Percentiles rank a stretch among this genome's conserved stretches.
These are phyloP conservation scores for Smutsia temminckii DNA, from an alignment of 2,797 vertebrate species.

Conservation along the genomic window DNA sequence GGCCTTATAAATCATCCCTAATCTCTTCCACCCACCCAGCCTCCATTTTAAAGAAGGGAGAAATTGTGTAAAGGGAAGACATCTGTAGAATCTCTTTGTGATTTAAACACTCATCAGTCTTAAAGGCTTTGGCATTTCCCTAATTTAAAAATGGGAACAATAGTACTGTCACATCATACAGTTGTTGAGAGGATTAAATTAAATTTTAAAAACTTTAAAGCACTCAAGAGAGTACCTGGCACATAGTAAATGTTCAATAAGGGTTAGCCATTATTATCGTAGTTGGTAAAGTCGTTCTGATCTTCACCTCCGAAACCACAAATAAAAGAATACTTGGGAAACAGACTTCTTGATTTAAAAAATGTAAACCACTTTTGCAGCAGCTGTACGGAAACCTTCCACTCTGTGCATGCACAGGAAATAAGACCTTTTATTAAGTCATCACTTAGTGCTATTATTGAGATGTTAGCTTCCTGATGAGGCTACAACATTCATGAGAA, in stretches of 20 bases:
- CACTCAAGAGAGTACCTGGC: not conserved
- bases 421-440: conserved; percentile 3
- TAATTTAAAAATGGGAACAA: conserved; percentile 17
- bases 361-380: not conserved
- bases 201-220: conserved; percentile 15
- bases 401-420: not conserved
- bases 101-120: not conserved
- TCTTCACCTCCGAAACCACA: not conserved
- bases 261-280: not conserved
- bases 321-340: not conserved
- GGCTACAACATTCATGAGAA: not conserved
- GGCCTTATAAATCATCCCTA: conserved; percentile 1
- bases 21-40: not conserved
- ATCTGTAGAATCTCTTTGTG: not conserved
- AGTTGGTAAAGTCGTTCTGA: not conserved
- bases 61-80: not conserved
- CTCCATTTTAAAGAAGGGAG: not conserved
- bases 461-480: conserved; percentile 2
- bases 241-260: not conserved
- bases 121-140: not conserved
- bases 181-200: not conserved
- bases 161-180: not conserved
- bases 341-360: conserved; percentile 36
- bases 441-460: not conserved
- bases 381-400: not conserved